Evolutionary conservation across 2,113 vertebrate genomes (phyloP), one percentile per base, ranked within the genome.

Genomic region (Myotis yumanensis): DNA sequence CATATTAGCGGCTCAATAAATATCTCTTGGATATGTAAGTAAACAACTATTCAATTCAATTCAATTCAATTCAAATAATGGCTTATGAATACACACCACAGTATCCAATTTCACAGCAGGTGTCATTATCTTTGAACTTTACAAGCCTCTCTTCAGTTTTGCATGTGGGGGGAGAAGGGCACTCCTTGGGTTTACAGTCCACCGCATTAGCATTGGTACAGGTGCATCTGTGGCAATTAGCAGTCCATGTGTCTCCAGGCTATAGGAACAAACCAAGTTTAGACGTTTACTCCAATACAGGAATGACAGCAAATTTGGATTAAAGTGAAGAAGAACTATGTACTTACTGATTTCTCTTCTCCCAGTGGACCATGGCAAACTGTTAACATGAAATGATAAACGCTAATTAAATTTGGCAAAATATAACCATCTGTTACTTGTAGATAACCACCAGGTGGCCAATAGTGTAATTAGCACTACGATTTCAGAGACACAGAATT

Each of bases 281-380:
- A 97, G 73, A 83, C 12, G 59, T 86, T 68, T 84, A 30, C 32
- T 80, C 18, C 52, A 35, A 83, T 59, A 57, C 11, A 57, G 12
- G 40, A 62, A 88, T 64, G 32, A 75, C 35, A 90, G 37, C 8
- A 64, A 91, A 62, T 88, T 59, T 93, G 16, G 14, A 75, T 80
- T 35, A 75, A 76, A 86, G n/a, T 6, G 72, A 51, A 86, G 22
- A 69, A 84, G 81, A 93, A n/a, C 15, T 71, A 37, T 35, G 2
- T 77, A 96, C 97, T 96, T 93, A 97, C 97, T 76, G 95, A 96
- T 92, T 97, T 97, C 80, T 96, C 40, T 95, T 97, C 97, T 95
- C 97, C 97, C 73, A 97, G 75, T 51, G 97, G 97, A 83, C 97
- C 97, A 28, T 46, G 83, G 62, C 97, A 97, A 46, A 95, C 97